These are phyloP conservation scores for Nibea albiflora DNA, from an alignment of 2,113 vertebrate genomes.

Conservation along the genomic window DNA sequence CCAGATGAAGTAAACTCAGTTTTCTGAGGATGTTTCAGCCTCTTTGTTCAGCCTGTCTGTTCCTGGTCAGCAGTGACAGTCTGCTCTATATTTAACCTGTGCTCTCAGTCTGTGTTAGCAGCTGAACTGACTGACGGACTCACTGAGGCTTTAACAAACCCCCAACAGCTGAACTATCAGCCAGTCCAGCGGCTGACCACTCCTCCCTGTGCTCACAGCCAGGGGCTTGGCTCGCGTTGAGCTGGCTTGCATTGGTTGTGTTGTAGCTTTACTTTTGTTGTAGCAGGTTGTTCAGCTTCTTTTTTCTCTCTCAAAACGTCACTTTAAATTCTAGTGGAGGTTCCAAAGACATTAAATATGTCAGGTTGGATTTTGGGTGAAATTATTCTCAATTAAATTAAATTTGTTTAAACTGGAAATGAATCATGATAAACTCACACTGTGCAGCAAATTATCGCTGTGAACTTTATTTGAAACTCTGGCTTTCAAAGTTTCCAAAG, in stretches of 20 bases:
- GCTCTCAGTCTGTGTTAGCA: conserved; percentile 92
- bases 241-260: not conserved
- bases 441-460: no score
- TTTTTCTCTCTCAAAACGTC: not conserved
- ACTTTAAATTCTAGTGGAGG: not conserved
- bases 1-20: conserved; percentile 73
- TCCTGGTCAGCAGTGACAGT: conserved; percentile 81
- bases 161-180: conserved; percentile 89
- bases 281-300: not conserved
- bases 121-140: conserved; percentile 84
- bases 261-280: not conserved
- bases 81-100: conserved; percentile 92
- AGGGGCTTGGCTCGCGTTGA: not conserved
- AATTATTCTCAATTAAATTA: not conserved
- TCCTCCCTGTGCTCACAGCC: conserved; percentile 38
- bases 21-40: conserved; percentile 40
- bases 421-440: no score
- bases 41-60: conserved; percentile 25
- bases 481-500: no score
- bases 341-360: not conserved
- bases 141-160: conserved; percentile 69
- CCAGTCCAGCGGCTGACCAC: conserved; percentile 38
- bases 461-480: no score
- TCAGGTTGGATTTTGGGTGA: not conserved
- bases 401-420: not conserved